Conservation (phyloP, 1,140 invertebrate genomes). For the Hypothenemus hampei region DNA sequence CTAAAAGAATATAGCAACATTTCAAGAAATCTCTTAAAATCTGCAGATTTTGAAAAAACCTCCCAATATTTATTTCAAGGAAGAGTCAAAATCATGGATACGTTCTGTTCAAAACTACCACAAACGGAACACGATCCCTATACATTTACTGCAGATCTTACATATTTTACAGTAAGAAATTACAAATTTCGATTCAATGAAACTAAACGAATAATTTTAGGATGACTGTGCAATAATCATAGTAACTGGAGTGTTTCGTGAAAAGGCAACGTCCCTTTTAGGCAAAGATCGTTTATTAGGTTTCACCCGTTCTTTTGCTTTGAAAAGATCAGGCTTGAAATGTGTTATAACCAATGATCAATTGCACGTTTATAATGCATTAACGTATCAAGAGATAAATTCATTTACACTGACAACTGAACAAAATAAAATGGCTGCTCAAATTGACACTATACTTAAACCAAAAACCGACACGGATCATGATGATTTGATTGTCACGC, state of each 20-base stretch:
- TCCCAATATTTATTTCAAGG: slow-evolving; percentile 47
- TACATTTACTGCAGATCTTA: slow-evolving; percentile 77
- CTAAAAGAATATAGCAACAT: slow-evolving; percentile 34
- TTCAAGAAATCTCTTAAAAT: slow-evolving; percentile 35
- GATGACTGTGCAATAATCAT: slow-evolving; percentile 60
- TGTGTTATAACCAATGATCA: slow-evolving; percentile 81
- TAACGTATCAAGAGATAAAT: slow-evolving; percentile 55
- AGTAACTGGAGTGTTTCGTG: slow-evolving; percentile 73
- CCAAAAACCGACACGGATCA: slow-evolving; percentile 30
- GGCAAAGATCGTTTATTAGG: slow-evolving; percentile 35
- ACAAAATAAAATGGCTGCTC: slow-evolving; percentile 3
- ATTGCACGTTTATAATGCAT: slow-evolving; percentile 68
- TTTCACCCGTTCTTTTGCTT: slow-evolving; percentile 72
- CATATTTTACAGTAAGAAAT: slow-evolving; percentile 62
- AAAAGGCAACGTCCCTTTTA: slow-evolving; percentile 43
- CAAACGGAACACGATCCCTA: slow-evolving; percentile 73
- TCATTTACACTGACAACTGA: slow-evolving; percentile 32
- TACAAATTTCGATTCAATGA: background rate
- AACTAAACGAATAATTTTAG: slow-evolving; percentile 46
- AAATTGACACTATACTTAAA: slow-evolving; percentile 14
- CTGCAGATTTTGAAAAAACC: slow-evolving; percentile 39
- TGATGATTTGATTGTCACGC: slow-evolving; percentile 57
- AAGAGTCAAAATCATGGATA: slow-evolving; percentile 64
- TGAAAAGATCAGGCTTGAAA: slow-evolving; percentile 60
- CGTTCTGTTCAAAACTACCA: slow-evolving; percentile 64